Conservation (phyloP, 1,140 invertebrate genomes). For the Drosophila orena region DNA sequence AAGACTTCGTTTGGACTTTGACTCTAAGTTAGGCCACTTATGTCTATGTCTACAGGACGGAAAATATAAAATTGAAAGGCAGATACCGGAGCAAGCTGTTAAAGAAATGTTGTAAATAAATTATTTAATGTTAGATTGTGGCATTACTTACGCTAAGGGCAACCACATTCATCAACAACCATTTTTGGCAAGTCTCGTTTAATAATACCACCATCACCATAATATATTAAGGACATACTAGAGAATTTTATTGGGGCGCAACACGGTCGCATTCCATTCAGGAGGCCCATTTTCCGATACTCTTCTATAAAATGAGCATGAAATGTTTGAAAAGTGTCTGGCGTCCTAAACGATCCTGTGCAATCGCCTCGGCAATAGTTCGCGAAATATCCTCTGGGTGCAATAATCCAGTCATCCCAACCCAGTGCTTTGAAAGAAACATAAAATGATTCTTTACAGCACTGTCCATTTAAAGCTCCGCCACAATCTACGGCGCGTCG, state of each 20-base stretch:
- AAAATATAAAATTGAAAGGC: conserved; percentile 14
- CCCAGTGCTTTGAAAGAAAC: conserved; percentile 95
- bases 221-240: conserved; percentile 96
- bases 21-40: conserved; percentile 1
- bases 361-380: conserved; percentile 97
- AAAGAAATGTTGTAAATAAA: neutral
- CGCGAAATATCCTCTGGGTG: conserved; percentile 95
- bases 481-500: conserved; percentile 93
- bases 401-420: conserved; percentile 98
- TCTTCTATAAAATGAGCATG: conserved; percentile 96
- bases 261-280: conserved; percentile 93
- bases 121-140: neutral
- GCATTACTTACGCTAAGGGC: conserved; percentile 88
- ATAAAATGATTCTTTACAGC: conserved; percentile 96
- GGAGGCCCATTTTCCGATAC: conserved; percentile 90
- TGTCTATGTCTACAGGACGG: conserved; percentile 24
- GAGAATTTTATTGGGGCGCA: conserved; percentile 97
- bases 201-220: conserved; percentile 95
- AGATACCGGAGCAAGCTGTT: conserved; percentile 4
- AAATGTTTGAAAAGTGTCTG: conserved; percentile 93
- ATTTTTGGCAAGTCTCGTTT: conserved; percentile 97
- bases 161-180: conserved; percentile 98
- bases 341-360: conserved; percentile 89
- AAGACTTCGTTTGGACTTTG: neutral
- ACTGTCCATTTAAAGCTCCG: conserved; percentile 90